These are phyloP conservation scores for Enteromius paludinosus DNA, from an alignment of 2,797 vertebrate genomes.

Conservation along the genomic window DNA sequence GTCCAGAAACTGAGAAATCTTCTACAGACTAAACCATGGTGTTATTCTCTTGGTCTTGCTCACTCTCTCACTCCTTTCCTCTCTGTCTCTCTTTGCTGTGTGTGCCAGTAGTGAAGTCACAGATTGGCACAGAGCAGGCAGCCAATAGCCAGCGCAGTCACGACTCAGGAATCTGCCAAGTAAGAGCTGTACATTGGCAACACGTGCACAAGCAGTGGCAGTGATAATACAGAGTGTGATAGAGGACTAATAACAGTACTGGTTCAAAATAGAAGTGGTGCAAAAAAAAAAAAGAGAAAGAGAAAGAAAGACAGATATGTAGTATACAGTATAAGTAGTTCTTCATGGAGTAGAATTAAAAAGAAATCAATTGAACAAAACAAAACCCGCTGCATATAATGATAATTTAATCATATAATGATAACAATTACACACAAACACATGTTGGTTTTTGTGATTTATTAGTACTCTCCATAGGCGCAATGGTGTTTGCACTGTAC, in stretches of 20 bases:
- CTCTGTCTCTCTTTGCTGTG: slow-evolving; percentile 42
- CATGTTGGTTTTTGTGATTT: too few relatives aligned
- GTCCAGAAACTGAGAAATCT: slow-evolving; percentile 30
- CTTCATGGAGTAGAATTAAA: not conserved
- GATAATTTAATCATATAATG: not conserved
- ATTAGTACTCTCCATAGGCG: too few relatives aligned
- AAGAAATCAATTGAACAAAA: too few relatives aligned
- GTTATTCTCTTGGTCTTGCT: slow-evolving; percentile 30
- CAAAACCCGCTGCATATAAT: not conserved
- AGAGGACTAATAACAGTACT: not conserved
- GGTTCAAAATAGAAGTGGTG: not conserved
- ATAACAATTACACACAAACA: not conserved
- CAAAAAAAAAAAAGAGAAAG: not conserved
- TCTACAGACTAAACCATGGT: slow-evolving; percentile 26
- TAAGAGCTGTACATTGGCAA: slow-evolving; percentile 43
- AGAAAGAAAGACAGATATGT: not conserved
- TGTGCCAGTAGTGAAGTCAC: slow-evolving; percentile 68
- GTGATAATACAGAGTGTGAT: slow-evolving; percentile 34
- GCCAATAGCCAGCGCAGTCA: slow-evolving; percentile 66
- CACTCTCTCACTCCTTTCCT: slow-evolving; percentile 21
- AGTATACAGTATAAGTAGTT: not conserved
- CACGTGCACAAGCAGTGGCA: slow-evolving; percentile 30
- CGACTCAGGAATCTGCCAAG: slow-evolving; percentile 63
- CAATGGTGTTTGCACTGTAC: too few relatives aligned
- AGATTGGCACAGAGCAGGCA: slow-evolving; percentile 47